Base-by-base conservation (phyloP, 2,888 invertebrate species). In the Hetaerina titia region DNA sequence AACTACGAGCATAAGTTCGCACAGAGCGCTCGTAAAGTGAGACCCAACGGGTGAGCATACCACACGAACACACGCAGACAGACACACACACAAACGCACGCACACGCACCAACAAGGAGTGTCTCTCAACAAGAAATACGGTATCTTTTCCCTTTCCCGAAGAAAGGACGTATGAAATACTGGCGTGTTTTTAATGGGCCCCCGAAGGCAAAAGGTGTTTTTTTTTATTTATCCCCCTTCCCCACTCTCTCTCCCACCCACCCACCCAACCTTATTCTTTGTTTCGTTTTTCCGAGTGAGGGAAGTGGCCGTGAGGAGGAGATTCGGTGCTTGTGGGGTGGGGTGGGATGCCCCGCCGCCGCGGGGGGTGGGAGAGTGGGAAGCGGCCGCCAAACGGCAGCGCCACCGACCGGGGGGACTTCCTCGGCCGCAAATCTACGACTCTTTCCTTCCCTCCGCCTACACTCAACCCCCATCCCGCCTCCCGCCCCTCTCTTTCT, bases 111-210 rank as follows among this genome's bases (percentile, higher is more conserved):
- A 92, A 92, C 74, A 92, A 69, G 69, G 64, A 56, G 56, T 92
- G 69, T 56, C 92, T 92, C 69, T 92, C 56, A 69, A 57, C 56
- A 92, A 56, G 92, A 92, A 92, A 92, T 92, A 92, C 92, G 92
- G 64, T 56, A 69, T 64, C 31, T 56, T 58, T 45, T 89, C 89
- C 56, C 89, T 89, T 89, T 69, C 69, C 56, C 69, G 56, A 92
- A 56, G 74, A 92, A 92, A 69, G 45, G 69, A 64, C 69, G 64
- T 69, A 69, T 64, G 69, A 92, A 90, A 92, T 63, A 90, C 90
- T 90, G 63, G 90, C 63, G 45, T 69, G 69, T 92, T 92, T 92
- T 69, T 92, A 92, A 92, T 92, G 69, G 92, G 92, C 69, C 69
- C 92, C 92, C 92, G 56, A 92, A 92, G 92, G 92, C 81, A 92